These are phyloP conservation scores for Eospalax fontanierii DNA, from an alignment of 2,797 vertebrate species.

Conservation along the genomic window DNA sequence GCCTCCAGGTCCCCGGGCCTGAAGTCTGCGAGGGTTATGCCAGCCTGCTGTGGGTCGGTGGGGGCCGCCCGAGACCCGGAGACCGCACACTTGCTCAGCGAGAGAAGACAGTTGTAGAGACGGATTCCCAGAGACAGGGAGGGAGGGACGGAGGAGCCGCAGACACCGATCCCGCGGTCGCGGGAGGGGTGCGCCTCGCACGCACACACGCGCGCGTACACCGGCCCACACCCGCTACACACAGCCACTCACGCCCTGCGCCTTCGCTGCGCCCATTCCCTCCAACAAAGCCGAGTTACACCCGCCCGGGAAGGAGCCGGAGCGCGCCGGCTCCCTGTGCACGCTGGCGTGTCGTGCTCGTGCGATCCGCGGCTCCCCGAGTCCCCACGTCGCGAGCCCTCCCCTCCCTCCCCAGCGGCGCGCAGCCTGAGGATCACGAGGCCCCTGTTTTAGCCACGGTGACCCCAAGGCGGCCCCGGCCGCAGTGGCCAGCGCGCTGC, in stretches of 20 bases:
- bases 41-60: constrained; percentile 69
- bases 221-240: constrained; percentile 62
- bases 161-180: neutral
- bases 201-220: constrained; percentile 65
- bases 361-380: neutral
- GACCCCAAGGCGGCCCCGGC: neutral
- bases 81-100: constrained; percentile 21
- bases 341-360: constrained; percentile 68
- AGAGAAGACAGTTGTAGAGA: constrained; percentile 67
- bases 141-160: neutral
- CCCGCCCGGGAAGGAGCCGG: constrained; percentile 62
- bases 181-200: constrained; percentile 56
- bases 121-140: constrained; percentile 5
- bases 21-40: neutral
- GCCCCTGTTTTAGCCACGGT: neutral
- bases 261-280: constrained; percentile 63
- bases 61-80: constrained; percentile 13
- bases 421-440: neutral
- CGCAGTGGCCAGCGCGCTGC: neutral
- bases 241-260: constrained; percentile 47
- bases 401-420: neutral
- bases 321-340: constrained; percentile 52
- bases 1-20: neutral
- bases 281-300: constrained; percentile 64
- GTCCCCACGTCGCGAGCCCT: constrained; percentile 5